Evolutionary conservation across 1,140 invertebrate genomes (phyloP), one percentile per base, ranked within the genome.

Genomic region (Magallana ariakensis): DNA sequence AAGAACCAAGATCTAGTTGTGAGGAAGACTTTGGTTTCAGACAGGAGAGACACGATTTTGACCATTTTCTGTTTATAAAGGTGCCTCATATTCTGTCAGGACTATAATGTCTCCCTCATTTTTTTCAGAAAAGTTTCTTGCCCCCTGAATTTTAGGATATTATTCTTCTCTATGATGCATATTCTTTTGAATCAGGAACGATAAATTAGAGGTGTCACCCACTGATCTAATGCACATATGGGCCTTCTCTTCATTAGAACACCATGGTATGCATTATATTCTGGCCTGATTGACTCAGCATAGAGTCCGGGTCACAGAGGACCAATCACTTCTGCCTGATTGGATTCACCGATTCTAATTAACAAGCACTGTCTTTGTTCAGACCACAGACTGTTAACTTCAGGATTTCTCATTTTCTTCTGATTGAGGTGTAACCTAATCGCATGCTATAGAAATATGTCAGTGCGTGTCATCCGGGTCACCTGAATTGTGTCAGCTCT

Each of bases 221-320:
- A 46, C 5, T 2, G 33, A 46, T 46, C 33, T 4, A 46, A 46
- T 46, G 33, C 33, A 4, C 33, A 46, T 5, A 46, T 46, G 2
- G 33, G 33, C 33, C 33, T 46, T 46, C 33, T 5, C 33, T 46
- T 46, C 33, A 46, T 2, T 46, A 13, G 15, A n/a, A n/a, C n/a
- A n/a, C n/a, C n/a, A n/a, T n/a, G n/a, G n/a, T 60, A 60, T 60
- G 58, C 58, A 60, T 60, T 60, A 60, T 60, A 60, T 60, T 60
- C 58, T 60, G 15, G 58, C 5, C 58, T 16, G 58, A 60, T 46
- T 46, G 13, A 13, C 58, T 60, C 58, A 16, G n/a, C n/a, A n/a
- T n/a, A 60, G 58, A 60, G n/a, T 16, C 15, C 58, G 11, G 58
- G 58, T 60, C 58, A 60, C 5, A 13, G 58, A 16, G 58, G 58